phyloP scores from a whole-genome alignment of 2,888 invertebrate genomes.

The Eulithis prunata region DNA sequence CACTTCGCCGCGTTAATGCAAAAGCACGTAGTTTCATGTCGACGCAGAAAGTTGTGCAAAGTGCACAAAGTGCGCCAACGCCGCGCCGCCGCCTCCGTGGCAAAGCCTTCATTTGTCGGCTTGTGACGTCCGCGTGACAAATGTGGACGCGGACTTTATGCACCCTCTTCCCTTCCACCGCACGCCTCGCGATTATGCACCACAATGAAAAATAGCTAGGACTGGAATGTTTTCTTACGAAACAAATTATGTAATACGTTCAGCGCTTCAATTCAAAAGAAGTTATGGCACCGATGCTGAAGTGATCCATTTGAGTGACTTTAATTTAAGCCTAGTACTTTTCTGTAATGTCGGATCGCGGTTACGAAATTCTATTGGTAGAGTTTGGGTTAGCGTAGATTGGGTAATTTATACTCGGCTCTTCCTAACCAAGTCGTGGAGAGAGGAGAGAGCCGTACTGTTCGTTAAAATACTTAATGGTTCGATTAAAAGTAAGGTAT shows the following conservation, averaged over 20 bases:
- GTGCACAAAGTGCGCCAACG: conserved; percentile 81
- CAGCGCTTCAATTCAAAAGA: conserved; percentile 29
- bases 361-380: conserved; percentile 76
- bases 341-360: conserved; percentile 71
- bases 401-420: conserved; percentile 83
- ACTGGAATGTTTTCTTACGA: conserved; percentile 55
- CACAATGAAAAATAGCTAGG: conserved; percentile 66
- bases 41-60: conserved; percentile 80
- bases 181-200: conserved; percentile 69
- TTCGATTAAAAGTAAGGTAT: conserved; percentile 73
- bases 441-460: conserved; percentile 67
- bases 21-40: conserved; percentile 81
- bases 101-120: conserved; percentile 85
- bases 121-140: conserved; percentile 82
- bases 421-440: conserved; percentile 59
- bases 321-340: conserved; percentile 76
- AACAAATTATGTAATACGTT: conserved; percentile 48
- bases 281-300: conserved; percentile 47
- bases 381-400: conserved; percentile 80
- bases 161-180: conserved; percentile 59
- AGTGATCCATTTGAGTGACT: conserved; percentile 64
- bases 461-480: conserved; percentile 78
- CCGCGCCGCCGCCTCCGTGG: conserved; percentile 60
- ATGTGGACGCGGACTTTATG: conserved; percentile 78
- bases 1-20: conserved; percentile 79